Conservation (phyloP, 2,888 invertebrate genomes). For the Cheilosia pagana region DNA sequence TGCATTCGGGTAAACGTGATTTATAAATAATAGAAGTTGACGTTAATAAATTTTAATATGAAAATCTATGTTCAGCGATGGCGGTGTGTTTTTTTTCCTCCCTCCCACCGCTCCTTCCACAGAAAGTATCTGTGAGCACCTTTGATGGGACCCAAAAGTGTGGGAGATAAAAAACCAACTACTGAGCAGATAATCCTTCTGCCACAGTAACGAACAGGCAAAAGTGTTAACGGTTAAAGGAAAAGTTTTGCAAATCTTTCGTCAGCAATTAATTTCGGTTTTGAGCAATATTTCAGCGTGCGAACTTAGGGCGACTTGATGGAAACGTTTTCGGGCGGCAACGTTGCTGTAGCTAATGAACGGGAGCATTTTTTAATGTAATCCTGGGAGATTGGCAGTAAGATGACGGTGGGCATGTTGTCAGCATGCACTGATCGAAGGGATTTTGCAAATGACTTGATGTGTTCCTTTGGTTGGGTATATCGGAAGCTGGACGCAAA, state of each 20-base stretch:
- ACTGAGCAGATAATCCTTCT: slow-evolving; percentile 37
- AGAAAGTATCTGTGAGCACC: slow-evolving; percentile 18
- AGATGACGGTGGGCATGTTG: slow-evolving; percentile 54
- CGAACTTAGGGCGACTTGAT: slow-evolving; percentile 20
- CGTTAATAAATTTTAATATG: slow-evolving; percentile 75
- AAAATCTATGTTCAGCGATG: slow-evolving; percentile 62
- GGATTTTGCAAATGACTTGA: slow-evolving; percentile 12
- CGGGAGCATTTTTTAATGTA: slow-evolving; percentile 16
- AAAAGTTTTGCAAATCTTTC: slow-evolving; percentile 55
- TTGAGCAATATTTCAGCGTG: slow-evolving; percentile 55
- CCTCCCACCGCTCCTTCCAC: too few species aligned
- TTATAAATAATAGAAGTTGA: slow-evolving; percentile 75
- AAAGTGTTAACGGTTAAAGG: slow-evolving; percentile 52
- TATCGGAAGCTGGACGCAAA: not conserved
- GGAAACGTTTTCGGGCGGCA: slow-evolving; percentile 24
- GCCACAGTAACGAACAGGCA: slow-evolving; percentile 1
- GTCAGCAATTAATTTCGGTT: slow-evolving; percentile 69
- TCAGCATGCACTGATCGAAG: slow-evolving; percentile 32
- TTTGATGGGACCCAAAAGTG: slow-evolving; percentile 20
- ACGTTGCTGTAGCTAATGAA: slow-evolving; percentile 43
- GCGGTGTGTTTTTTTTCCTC: not conserved
- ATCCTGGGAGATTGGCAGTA: slow-evolving; percentile 49
- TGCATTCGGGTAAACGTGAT: slow-evolving; percentile 74
- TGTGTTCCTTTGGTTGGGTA: not conserved
- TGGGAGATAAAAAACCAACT: slow-evolving; percentile 41